Base-by-base conservation (phyloP, 1,140 invertebrate species). In the Drosophila bifasciata region DNA sequence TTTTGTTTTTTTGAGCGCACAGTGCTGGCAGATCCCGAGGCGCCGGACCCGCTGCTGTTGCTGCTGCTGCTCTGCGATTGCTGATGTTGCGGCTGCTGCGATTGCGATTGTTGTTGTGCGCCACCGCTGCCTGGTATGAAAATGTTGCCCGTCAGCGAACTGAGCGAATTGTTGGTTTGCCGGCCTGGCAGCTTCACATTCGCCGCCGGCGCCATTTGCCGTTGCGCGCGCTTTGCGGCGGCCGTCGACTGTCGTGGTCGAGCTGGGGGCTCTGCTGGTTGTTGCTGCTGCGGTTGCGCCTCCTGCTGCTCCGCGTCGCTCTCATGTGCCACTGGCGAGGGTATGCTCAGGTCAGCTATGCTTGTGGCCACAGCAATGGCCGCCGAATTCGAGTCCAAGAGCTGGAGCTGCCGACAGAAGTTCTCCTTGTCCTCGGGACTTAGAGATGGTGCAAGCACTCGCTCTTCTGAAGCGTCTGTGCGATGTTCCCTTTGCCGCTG, bases 141-240 rank as follows among this genome's bases (percentile, higher is more conserved):
- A 56, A 97, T 96, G 85, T 96, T 95, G 16, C 96, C 96, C 13
- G 96, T 96, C 25, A 96, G 95, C 5, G 95, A 96, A 1, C 96
- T 95, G 11, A 97, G 92, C 1, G 96, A 97, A 91, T 97, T 97
- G 89, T 97, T 97, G 2, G 96, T 97, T 91, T 97, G 96, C 52
- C 96, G 92, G 21, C 96, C 96, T 17, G 94, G 93, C 67, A 93
- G 93, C 76, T 94, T 94, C 13, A 93, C 89, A 75, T 91, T 91
- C n/a, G 78, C 89, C 45, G 89, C 84, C 69, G 91, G 91, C 70
- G 91, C 83, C 91, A 92, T 91, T 59, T 79, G 74, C 74, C 62
- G 61, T 44, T 60, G 46, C 45, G 32, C 11, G 32, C 32, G 32
- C 32, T 36, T 36, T 36, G 32, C 32, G 11, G 32, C 32, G 32